Base-by-base conservation (phyloP, 2,113 vertebrate genomes). In the Xyrauchen texanus region DNA sequence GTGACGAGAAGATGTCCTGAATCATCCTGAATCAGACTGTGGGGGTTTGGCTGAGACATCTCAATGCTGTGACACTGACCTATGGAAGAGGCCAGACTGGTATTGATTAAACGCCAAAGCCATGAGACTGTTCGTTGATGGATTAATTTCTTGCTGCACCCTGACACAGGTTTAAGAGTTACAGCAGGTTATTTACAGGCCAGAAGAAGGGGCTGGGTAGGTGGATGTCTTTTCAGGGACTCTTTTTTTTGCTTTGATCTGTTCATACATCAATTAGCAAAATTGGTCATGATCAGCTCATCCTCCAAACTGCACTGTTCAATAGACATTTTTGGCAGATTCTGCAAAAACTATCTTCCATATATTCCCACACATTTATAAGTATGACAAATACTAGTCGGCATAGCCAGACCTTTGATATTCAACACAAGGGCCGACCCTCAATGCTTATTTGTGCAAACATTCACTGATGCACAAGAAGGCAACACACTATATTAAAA, bases 91-190 rank as follows among this genome's bases (percentile, higher is more conserved):
- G 51, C 44, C 53, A 80, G 42, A 68, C 15, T 10, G 21, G 16
- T 49, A 81, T 75, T 9, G 71, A 81, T 76, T 81, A 75, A 55
- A 68, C 53, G 71, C 34, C 71, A 75, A 62, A 68, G 63, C 46
- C 46, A 58, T 55, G 71, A 68, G 47, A 62, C 53, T 52, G 51
- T 44, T 68, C 7, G 11, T 44, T 68, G 71, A 68, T 76, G 13
- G 79, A 76, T 75, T 68, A 45, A 74, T 80, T 61, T 57, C 63
- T 12, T 62, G 44, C 7, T 4, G 5, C 2, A 10, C 10, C 46
- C 71, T 74, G 65, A 75, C 55, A 60, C 4, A 7, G 53, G 13
- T 42, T 75, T 55, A 63, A 74, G 52, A 80, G 62, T 11, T 42
- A 64, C 9, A 42, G 53, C 63, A 75, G 21, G 52, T 51, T 67